Percentiles rank a stretch among this genome's conserved stretches.
phyloP scores from a whole-genome alignment of 1,140 invertebrate species.

The Arion vulgaris region DNA sequence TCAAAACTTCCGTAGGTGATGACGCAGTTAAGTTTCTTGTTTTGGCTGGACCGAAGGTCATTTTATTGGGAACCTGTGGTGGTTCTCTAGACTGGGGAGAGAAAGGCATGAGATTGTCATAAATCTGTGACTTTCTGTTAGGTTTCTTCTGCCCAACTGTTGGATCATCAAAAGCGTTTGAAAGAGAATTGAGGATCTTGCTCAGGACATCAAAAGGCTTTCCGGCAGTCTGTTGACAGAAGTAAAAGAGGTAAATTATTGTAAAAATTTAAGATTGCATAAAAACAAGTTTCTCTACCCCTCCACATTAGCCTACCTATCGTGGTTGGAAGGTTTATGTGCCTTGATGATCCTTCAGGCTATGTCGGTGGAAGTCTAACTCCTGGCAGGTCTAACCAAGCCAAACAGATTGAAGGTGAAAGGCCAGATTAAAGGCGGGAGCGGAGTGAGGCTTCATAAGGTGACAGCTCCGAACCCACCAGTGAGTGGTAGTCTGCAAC shows the following conservation, averaged over 20 bases:
- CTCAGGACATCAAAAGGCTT: slow-evolving; percentile 72
- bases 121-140: slow-evolving; percentile 64
- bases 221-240: slow-evolving; percentile 59
- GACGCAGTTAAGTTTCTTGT: slow-evolving; percentile 31
- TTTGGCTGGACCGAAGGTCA: neutral
- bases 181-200: slow-evolving; percentile 76
- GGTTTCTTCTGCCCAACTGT: slow-evolving; percentile 47
- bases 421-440: too few species aligned
- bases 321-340: too few species aligned
- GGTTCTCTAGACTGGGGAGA: slow-evolving; percentile 21
- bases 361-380: too few species aligned
- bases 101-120: slow-evolving; percentile 57
- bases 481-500: too few species aligned
- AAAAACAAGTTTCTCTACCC: too few species aligned
- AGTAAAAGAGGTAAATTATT: neutral
- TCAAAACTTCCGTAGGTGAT: slow-evolving; percentile 56
- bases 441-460: too few species aligned
- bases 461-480: too few species aligned
- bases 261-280: too few species aligned
- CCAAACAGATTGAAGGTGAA: too few species aligned
- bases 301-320: too few species aligned
- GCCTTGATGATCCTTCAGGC: too few species aligned
- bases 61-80: neutral
- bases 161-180: slow-evolving; percentile 74
- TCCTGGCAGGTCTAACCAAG: too few species aligned